Evolutionary conservation across 2,888 invertebrate genomes (phyloP).

Genomic region (Spodoptera exigua): DNA sequence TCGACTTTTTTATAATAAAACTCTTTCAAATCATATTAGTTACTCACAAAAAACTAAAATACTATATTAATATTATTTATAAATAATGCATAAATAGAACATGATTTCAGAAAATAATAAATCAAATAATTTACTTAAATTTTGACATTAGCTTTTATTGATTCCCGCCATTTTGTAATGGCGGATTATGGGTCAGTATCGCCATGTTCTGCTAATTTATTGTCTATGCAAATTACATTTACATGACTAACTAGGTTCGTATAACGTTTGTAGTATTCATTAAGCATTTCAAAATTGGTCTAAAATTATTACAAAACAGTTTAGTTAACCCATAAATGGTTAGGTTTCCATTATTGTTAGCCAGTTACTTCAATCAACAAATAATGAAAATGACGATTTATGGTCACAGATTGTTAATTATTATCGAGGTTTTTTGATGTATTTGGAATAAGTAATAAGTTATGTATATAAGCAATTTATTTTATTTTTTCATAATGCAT

Average conservation of each 20-base stretch:
- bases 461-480: no score
- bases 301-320: slow-evolving; percentile 28
- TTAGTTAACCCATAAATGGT: slow-evolving; percentile 17
- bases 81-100: no score
- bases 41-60: no score
- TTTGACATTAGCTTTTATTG: neutral
- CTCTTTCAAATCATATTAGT: no score
- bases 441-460: no score
- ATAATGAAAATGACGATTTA: slow-evolving; percentile 33
- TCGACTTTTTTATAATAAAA: no score
- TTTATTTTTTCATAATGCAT: no score
- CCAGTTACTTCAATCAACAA: slow-evolving; percentile 15
- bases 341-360: slow-evolving; percentile 18
- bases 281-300: slow-evolving; percentile 14
- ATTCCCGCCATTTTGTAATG: neutral
- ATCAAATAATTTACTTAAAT: neutral
- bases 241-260: slow-evolving; percentile 10
- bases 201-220: slow-evolving; percentile 4
- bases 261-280: slow-evolving; percentile 27
- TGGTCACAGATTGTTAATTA: slow-evolving; percentile 14
- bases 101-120: no score
- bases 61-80: no score
- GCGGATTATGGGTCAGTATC: neutral
- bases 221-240: slow-evolving; percentile 41
- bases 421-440: neutral